Evolutionary conservation across 1,140 invertebrate genomes (phyloP), one percentile per base, ranked within the genome.

Genomic region (Trichonephila clavata): DNA sequence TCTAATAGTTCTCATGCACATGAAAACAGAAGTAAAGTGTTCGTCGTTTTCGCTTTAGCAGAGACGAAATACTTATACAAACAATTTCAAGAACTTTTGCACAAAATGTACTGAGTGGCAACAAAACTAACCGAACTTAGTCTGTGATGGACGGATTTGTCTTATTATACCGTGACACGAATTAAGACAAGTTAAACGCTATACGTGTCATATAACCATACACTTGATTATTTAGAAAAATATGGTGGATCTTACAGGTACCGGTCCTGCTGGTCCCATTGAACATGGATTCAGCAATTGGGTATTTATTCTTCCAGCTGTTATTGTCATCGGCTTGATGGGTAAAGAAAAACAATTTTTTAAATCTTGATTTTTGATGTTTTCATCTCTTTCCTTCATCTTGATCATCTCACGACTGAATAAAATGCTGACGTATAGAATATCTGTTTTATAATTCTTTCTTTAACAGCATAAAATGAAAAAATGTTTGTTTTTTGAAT

Each of bases 241-340:
- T 91, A 97, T 97, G 97, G 97, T 97, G 80, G 97, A 97, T 95
- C 95, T 97, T 86, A 96, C 97, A 24, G 97, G 96, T n/a, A 96
- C 96, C 18, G 94, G 94, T 50, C 96, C 96, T 63, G 97, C 97
- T 94, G 97, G 97, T 39, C 97, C 97, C 1, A 97, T 97, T 94
- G 97, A 98, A 95, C 97, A 98, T 95, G 97, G 97, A 94, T 98
- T 98, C 96, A 97, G 97, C 86, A 98, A 98, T 96, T 96, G 96
- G 59, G 97, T 98, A 92, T 98, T 98, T 95, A 97, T 98, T 94
- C 95, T 98, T 93, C 97, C 98, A 94, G 97, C 97, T 77, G 97
- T 97, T 94, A 96, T 98, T 93, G 97, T 98, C 86, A 95, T 97
- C 94, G 96, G 97, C 92, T 96, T 98, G 95, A 96, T 97, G 95